Evolutionary conservation across 1,140 invertebrate genomes (phyloP).

Genomic region (Magallana gigas): DNA sequence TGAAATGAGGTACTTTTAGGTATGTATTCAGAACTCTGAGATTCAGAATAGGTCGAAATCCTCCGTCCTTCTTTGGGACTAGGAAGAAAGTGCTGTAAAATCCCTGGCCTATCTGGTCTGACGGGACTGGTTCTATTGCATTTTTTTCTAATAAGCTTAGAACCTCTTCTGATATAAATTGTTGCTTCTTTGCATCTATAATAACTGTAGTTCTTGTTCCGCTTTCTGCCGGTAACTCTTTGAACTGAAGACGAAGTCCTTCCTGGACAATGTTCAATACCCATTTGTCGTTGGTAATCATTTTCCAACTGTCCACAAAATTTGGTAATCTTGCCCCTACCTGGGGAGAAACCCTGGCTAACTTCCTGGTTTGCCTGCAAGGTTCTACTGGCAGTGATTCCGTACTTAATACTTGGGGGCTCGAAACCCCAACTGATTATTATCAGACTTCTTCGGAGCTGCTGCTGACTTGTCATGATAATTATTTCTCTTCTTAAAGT

Average conservation of each 20-base stretch:
- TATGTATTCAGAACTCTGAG: constrained; percentile 34
- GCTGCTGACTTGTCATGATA: background rate
- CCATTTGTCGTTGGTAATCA: background rate
- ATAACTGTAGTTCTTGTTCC: background rate
- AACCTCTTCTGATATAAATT: too few relatives aligned
- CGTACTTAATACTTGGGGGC: background rate
- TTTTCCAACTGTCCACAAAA: constrained; percentile 26
- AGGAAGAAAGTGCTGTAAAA: constrained; percentile 50
- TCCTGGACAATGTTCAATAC: background rate
- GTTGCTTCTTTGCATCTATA: too few relatives aligned
- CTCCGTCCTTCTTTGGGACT: constrained; percentile 43
- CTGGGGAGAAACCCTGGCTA: constrained; percentile 1
- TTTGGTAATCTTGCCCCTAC: constrained; percentile 5
- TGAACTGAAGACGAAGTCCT: constrained; percentile 11
- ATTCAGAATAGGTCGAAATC: constrained; percentile 41
- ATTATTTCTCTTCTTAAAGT: background rate
- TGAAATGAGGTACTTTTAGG: constrained; percentile 41
- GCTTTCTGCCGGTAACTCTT: constrained; percentile 13
- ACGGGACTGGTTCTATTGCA: constrained; percentile 26
- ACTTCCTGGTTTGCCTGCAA: background rate
- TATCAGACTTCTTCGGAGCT: background rate
- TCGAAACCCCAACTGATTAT: background rate
- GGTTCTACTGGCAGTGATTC: background rate
- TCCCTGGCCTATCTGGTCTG: background rate
- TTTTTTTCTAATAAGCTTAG: constrained; percentile 20